Evolutionary conservation across 92 coral and sea anemone genomes (phyloP).

Genomic region (Scolanthus callimorphus): DNA sequence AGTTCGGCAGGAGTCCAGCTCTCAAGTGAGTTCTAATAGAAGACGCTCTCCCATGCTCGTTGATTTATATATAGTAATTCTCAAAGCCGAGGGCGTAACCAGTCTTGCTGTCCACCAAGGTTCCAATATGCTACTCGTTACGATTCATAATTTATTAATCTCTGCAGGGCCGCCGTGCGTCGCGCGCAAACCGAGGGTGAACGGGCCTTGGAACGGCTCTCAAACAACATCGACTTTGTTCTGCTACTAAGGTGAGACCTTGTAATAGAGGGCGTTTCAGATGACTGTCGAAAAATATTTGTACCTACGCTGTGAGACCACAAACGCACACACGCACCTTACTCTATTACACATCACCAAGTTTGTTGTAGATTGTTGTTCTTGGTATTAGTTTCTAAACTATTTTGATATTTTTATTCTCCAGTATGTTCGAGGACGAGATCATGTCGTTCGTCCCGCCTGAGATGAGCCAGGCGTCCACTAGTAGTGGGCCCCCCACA

Average conservation of each 20-base stretch:
- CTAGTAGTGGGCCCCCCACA: slow-evolving; percentile 15
- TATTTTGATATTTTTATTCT: neutral
- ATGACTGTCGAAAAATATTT: too few relatives aligned
- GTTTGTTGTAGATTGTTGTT: too few relatives aligned
- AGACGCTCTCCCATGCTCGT: too few relatives aligned
- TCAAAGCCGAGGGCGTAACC: too few relatives aligned
- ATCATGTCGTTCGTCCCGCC: slow-evolving; percentile 79
- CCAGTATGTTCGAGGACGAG: slow-evolving; percentile 61
- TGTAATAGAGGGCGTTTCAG: neutral
- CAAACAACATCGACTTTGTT: slow-evolving; percentile 87
- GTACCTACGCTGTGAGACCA: too few relatives aligned
- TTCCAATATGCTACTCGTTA: too few relatives aligned
- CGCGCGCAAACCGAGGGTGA: slow-evolving; percentile 85
- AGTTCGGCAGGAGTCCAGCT: slow-evolving; percentile 60
- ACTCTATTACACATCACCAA: too few relatives aligned
- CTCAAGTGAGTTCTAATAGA: slow-evolving; percentile 93
- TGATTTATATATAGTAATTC: too few relatives aligned
- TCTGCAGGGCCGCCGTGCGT: slow-evolving; percentile 74
- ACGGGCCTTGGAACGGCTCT: slow-evolving; percentile 78
- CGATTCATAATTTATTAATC: too few relatives aligned
- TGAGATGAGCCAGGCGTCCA: slow-evolving; percentile 27
- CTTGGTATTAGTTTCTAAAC: too few relatives aligned
- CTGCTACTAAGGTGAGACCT: slow-evolving; percentile 72
- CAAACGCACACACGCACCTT: too few relatives aligned
- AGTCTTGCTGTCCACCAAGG: too few relatives aligned